These are phyloP conservation scores for Clarias magur DNA, from an alignment of 2,113 vertebrate genomes.

Conservation along the genomic window DNA sequence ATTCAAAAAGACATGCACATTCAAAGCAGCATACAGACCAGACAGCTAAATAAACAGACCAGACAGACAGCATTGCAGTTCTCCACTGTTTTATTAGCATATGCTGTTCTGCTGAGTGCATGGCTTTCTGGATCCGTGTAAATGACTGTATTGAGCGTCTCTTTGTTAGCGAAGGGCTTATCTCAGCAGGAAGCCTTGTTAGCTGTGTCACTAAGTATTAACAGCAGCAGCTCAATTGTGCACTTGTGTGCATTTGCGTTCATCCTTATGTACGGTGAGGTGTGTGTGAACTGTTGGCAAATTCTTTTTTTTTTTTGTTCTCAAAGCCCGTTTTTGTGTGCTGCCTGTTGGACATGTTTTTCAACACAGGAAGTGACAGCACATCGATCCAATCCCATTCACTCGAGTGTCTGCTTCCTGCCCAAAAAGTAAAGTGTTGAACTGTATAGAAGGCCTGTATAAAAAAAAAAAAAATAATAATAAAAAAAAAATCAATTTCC, in stretches of 20 bases:
- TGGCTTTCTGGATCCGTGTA: constrained; percentile 26
- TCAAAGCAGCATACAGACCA: no score
- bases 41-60: neutral
- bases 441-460: neutral
- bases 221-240: constrained; percentile 30
- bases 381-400: constrained; percentile 15
- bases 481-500: neutral
- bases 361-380: constrained; percentile 20
- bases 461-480: neutral
- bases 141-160: constrained; percentile 41
- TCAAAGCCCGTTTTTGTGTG: constrained; percentile 41
- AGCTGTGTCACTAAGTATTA: constrained; percentile 39
- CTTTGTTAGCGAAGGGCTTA: constrained; percentile 46
- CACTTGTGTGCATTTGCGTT: neutral
- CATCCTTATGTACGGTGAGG: neutral
- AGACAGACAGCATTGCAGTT: neutral
- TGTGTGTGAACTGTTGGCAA: constrained; percentile 4
- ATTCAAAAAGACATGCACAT: neutral
- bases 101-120: constrained; percentile 10
- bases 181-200: constrained; percentile 48
- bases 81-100: neutral
- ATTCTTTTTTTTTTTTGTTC: no score
- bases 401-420: constrained; percentile 17
- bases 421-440: neutral
- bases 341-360: constrained; percentile 15